Evolutionary conservation across 2,888 invertebrate genomes (phyloP).

Genomic region (Thumatha senex): DNA sequence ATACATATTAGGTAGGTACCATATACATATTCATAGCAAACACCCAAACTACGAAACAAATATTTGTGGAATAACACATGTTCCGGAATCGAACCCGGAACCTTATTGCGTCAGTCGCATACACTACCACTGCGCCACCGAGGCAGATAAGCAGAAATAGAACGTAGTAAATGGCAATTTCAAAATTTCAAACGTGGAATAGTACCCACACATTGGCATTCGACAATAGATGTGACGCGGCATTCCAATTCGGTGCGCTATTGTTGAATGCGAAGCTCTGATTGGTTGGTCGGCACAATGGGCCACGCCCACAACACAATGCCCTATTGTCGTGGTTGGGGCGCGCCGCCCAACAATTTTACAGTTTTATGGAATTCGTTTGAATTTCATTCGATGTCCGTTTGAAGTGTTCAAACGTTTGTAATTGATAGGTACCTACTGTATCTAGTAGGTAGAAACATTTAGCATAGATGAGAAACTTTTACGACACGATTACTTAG

Average conservation of each 20-base stretch:
- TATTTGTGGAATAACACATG: too few species aligned
- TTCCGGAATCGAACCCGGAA: too few species aligned
- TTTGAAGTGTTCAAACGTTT: not conserved
- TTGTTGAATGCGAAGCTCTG: slow-evolving; percentile 67
- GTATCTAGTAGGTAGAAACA: too few species aligned
- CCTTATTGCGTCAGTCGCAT: too few species aligned
- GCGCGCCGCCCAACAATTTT: slow-evolving; percentile 61
- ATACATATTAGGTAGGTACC: too few species aligned
- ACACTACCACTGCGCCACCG: too few species aligned
- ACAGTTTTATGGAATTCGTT: slow-evolving; percentile 27
- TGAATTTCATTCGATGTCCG: slow-evolving; percentile 2
- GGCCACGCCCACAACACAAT: slow-evolving; percentile 79
- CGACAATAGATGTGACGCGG: slow-evolving; percentile 72
- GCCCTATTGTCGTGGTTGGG: slow-evolving; percentile 70
- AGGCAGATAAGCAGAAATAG: too few species aligned
- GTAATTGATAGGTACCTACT: too few species aligned
- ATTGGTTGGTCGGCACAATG: slow-evolving; percentile 77
- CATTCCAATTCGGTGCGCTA: slow-evolving; percentile 80
- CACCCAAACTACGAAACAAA: too few species aligned
- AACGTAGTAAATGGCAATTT: slow-evolving; percentile 38
- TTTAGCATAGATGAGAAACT: too few species aligned
- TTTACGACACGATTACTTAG: too few species aligned
- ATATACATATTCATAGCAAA: too few species aligned
- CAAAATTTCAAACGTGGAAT: slow-evolving; percentile 51
- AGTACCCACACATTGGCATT: slow-evolving; percentile 63